phyloP scores from a whole-genome alignment of 1,140 invertebrate species.

The Pseudachorutes palmiensis region DNA sequence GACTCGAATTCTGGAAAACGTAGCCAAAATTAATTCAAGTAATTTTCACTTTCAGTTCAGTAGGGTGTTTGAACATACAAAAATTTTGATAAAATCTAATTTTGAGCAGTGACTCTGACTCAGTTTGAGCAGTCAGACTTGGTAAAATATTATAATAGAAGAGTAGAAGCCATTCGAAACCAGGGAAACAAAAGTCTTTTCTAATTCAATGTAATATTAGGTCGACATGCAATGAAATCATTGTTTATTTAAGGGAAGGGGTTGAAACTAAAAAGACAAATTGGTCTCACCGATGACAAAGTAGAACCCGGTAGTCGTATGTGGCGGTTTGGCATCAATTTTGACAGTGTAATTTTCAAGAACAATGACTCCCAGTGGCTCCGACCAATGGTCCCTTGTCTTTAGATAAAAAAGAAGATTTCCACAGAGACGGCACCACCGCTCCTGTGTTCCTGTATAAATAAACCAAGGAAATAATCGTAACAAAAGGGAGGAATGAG shows the following conservation, averaged over 20 bases:
- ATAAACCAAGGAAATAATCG: too few species aligned
- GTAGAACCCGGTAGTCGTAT: not conserved
- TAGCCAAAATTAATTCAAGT: conserved; percentile 56
- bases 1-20: conserved; percentile 42
- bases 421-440: conserved; percentile 84
- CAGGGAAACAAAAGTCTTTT: not conserved
- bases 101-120: too few species aligned
- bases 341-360: conserved; percentile 74
- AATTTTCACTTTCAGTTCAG: too few species aligned
- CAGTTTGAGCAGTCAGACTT: too few species aligned
- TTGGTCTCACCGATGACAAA: conserved; percentile 3
- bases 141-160: too few species aligned
- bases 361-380: conserved; percentile 76
- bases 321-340: conserved; percentile 51
- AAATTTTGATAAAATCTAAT: too few species aligned
- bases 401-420: conserved; percentile 93
- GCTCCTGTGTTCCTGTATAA: conserved; percentile 65
- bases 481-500: too few species aligned
- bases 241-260: too few species aligned
- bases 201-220: too few species aligned
- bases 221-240: too few species aligned
- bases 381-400: conserved; percentile 75
- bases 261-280: conserved; percentile 37
- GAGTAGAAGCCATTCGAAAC: conserved; percentile 1
- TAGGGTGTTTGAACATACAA: too few species aligned